Evolutionary conservation across 1,140 invertebrate genomes (phyloP).

Genomic region (Solenopsis invicta): DNA sequence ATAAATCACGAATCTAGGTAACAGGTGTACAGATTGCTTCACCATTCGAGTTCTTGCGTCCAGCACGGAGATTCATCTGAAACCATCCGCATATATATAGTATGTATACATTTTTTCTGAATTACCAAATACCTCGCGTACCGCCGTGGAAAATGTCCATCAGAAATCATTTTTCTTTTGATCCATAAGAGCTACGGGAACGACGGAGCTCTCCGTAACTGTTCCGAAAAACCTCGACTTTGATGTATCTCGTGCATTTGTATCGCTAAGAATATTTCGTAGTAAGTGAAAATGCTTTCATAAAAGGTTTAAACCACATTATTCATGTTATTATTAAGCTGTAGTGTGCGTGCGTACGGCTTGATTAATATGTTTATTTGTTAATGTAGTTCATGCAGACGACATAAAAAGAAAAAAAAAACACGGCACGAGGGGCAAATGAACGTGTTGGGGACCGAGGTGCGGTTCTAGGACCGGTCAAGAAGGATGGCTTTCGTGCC

Average conservation of each 20-base stretch:
- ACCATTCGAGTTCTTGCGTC: conserved; percentile 65
- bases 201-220: not conserved
- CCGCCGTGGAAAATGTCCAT: conserved; percentile 47
- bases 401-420: conserved; percentile 23
- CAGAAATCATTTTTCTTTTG: conserved; percentile 32
- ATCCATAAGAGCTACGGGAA: not conserved
- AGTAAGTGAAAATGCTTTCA: not conserved
- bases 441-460: conserved; percentile 48
- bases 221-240: not conserved
- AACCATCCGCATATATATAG: conserved; percentile 50
- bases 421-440: not conserved
- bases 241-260: conserved; percentile 7
- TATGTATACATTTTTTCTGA: conserved; percentile 62
- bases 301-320: not conserved
- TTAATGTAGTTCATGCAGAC: not conserved
- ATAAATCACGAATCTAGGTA: conserved; percentile 79
- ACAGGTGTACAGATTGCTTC: conserved; percentile 77
- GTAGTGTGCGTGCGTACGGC: not conserved
- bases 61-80: conserved; percentile 55
- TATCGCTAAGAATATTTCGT: conserved; percentile 14
- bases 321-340: conserved; percentile 13
- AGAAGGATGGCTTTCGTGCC: conserved; percentile 62
- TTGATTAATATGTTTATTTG: conserved; percentile 32
- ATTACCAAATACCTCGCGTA: conserved; percentile 67
- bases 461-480: conserved; percentile 66